A percentile compares a stretch with the other conserved stretches of the same genome.
These are phyloP conservation scores for Portevinia maculata DNA, from an alignment of 2,888 invertebrate genomes.

Conservation along the genomic window DNA sequence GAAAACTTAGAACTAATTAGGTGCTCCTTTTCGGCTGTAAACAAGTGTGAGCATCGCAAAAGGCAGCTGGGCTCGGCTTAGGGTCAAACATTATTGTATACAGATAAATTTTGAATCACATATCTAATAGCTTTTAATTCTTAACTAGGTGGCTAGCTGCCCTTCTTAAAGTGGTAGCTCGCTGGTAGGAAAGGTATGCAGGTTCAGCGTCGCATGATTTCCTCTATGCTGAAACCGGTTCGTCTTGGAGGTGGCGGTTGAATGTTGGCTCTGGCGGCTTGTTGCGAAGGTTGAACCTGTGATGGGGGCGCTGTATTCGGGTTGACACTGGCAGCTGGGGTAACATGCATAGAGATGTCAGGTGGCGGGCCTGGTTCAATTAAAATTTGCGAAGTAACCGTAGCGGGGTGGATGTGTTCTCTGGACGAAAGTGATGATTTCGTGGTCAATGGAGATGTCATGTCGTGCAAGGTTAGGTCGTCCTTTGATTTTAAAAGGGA, in stretches of 20 bases:
- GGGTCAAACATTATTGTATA: slow-evolving; percentile 28
- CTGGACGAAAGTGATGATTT: slow-evolving; percentile 31
- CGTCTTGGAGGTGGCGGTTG: slow-evolving; percentile 84
- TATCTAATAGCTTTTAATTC: slow-evolving; percentile 60
- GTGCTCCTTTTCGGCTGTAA: slow-evolving; percentile 5
- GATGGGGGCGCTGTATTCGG: slow-evolving; percentile 59
- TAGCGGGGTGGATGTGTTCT: slow-evolving; percentile 60
- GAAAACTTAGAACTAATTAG: slow-evolving; percentile 19
- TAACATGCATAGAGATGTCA: slow-evolving; percentile 48
- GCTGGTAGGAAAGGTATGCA: slow-evolving; percentile 26
- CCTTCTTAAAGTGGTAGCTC: slow-evolving; percentile 30
- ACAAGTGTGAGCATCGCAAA: slow-evolving; percentile 20
- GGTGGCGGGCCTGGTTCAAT: slow-evolving; percentile 69
- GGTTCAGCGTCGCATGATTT: slow-evolving; percentile 92
- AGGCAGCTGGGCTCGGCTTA: slow-evolving; percentile 44
- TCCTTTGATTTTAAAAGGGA: slow-evolving; percentile 54
- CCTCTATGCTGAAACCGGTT: slow-evolving; percentile 95
- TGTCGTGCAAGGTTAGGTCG: slow-evolving; percentile 57
- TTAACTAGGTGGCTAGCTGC: slow-evolving; percentile 58
- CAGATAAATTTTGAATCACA: slow-evolving; percentile 70
- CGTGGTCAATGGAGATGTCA: slow-evolving; percentile 44
- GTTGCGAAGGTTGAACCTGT: slow-evolving; percentile 65
- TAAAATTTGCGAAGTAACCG: slow-evolving; percentile 62
- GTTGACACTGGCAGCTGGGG: slow-evolving; percentile 48
- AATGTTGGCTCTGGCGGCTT: slow-evolving; percentile 66